phyloP scores from a whole-genome alignment of 2,888 invertebrate species.

The Chloroclysta siterata region DNA sequence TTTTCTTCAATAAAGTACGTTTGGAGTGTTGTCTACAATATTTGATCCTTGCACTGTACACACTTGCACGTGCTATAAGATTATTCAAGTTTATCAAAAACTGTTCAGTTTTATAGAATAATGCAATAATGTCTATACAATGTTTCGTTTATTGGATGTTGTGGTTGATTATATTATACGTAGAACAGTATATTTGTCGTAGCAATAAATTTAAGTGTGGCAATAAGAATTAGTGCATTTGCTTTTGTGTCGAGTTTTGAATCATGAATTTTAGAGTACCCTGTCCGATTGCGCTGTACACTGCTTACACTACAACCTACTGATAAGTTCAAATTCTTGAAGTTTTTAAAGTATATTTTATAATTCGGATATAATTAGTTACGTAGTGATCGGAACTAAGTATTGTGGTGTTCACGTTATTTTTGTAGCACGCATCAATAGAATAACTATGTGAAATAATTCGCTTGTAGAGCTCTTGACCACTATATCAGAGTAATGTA shows the following conservation, averaged over 20 bases:
- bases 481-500: conserved; percentile 15
- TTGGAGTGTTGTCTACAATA: conserved; percentile 55
- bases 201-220: conserved; percentile 83
- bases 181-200: conserved; percentile 76
- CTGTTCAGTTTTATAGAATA: conserved; percentile 65
- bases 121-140: conserved; percentile 78
- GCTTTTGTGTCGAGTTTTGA: conserved; percentile 74
- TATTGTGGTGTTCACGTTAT: conserved; percentile 55
- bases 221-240: conserved; percentile 81
- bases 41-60: conserved; percentile 68
- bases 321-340: conserved; percentile 77
- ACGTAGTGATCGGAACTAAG: conserved; percentile 61
- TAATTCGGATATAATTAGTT: conserved; percentile 68
- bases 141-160: conserved; percentile 79
- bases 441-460: conserved; percentile 17
- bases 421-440: conserved; percentile 42
- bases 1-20: conserved; percentile 44
- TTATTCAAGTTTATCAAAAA: conserved; percentile 46
- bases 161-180: conserved; percentile 74
- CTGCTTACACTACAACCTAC: conserved; percentile 72
- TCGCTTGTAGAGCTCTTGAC: conserved; percentile 18
- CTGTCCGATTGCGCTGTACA: conserved; percentile 71
- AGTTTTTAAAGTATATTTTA: conserved; percentile 78
- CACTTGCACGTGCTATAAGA: conserved; percentile 53
- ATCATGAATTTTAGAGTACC: conserved; percentile 62